A percentile compares a stretch with the other conserved stretches of the same genome.
These are phyloP conservation scores for Zeuzera pyrina DNA, from an alignment of 2,888 invertebrate species.

Conservation along the genomic window DNA sequence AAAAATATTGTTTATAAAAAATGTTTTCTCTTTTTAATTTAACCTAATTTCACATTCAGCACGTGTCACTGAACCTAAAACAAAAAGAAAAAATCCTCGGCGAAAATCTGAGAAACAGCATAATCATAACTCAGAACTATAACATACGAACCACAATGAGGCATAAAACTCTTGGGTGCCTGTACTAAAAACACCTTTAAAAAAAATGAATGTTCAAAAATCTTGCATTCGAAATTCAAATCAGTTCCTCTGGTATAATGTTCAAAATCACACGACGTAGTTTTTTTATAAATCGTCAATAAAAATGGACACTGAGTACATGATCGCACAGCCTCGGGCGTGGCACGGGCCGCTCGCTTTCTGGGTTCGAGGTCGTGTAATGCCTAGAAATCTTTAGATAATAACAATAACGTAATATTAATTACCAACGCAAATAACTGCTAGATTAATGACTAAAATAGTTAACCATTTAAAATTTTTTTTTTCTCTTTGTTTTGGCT, in stretches of 20 bases:
- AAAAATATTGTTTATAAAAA: too few species aligned
- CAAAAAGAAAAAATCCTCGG: too few species aligned
- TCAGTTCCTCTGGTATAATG: slow-evolving; percentile 15
- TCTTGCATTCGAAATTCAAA: too few species aligned
- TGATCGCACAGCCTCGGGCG: slow-evolving; percentile 35
- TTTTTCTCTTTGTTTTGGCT: too few species aligned
- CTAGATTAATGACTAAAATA: too few species aligned
- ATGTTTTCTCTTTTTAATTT: too few species aligned
- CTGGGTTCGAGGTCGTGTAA: slow-evolving; percentile 19
- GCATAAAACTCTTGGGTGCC: slow-evolving; percentile 31
- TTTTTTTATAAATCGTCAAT: slow-evolving; percentile 12
- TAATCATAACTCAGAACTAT: slow-evolving; percentile 3
- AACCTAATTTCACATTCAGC: too few species aligned
- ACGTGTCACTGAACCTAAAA: too few species aligned
- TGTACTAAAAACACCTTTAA: slow-evolving; percentile 22
- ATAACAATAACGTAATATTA: too few species aligned
- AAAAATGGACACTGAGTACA: slow-evolving; percentile 22
- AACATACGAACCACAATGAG: slow-evolving; percentile 28
- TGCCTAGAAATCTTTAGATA: slow-evolving; percentile 49
- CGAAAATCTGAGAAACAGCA: too few species aligned
- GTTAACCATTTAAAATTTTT: too few species aligned
- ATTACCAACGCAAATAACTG: too few species aligned
- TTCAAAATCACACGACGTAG: slow-evolving; percentile 13
- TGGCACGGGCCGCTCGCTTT: slow-evolving; percentile 43
- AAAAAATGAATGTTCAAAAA: slow-evolving; percentile 21